Evolutionary conservation across 2,888 invertebrate species (phyloP), one percentile per base, ranked within the genome.

Genomic region (Agriopis aurantiaria): DNA sequence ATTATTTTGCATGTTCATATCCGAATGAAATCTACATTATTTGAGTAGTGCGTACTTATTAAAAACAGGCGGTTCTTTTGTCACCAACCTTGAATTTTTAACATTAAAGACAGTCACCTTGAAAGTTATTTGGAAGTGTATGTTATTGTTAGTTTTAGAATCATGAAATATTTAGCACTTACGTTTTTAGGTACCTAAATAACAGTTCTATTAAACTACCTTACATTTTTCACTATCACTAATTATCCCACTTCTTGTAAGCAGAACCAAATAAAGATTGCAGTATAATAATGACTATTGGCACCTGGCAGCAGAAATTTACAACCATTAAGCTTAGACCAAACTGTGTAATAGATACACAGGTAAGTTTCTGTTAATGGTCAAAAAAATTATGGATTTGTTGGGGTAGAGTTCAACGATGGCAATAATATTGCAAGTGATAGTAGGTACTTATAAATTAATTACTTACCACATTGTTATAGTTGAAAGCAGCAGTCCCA

Each of bases 381-480:
- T 52, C 6, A 33, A 11, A 33, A 0, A n/a, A n/a, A 23, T 23
- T 23, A 0, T 33, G n/a, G n/a, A n/a, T 12, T 49, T n/a, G 12
- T 40, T 41, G 9, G 0, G 3, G 41, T 4, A 9, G 41, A 14
- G 6, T 10, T 8, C 14, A 56, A 56, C 0, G 33, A 17, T 57
- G n/a, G 0, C 43, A 14, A 17, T 1, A 33, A 17, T n/a, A 55
- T 57, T 57, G 4, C 43, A 43, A 14, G 14, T 17, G 3, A 55
- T 55, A 33, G 6, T 23, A 23, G 17, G 17, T 40, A 41, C 4
- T 11, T 41, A 8, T 43, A 41, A 9, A 8, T 43, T 17, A 23
- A 55, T 80, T 72, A 90, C 93, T 91, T 80, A 93, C 93, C 93
- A 92, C 92, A 90, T 93, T 93, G 82, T 92, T 92, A 76, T 89